Conservation (phyloP, 2,113 vertebrate species). For the Mormyrus lacerda region DNA sequence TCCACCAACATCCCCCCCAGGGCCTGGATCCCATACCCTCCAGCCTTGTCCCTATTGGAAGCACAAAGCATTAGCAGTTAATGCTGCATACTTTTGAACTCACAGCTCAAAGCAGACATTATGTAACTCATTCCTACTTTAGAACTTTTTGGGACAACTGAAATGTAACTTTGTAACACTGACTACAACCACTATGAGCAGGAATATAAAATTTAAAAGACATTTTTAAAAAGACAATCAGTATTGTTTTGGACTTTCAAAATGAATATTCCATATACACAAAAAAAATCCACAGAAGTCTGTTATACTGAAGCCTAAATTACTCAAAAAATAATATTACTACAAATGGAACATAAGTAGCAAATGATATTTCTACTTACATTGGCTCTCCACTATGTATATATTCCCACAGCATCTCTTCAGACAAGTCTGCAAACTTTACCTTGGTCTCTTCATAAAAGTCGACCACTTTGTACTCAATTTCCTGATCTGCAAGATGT, state of each 20-base stretch:
- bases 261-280: not conserved
- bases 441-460: constrained; percentile 93
- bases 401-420: constrained; percentile 88
- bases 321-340: constrained; percentile 12
- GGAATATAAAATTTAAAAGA: not conserved
- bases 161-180: not conserved
- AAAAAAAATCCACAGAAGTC: constrained; percentile 32
- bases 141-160: not conserved
- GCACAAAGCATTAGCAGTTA: not conserved
- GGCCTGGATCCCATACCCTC: constrained; percentile 93
- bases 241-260: not conserved
- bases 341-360: not conserved
- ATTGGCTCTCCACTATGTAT: constrained; percentile 91
- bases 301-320: constrained; percentile 45
- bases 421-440: constrained; percentile 86
- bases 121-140: not conserved
- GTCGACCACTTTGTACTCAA: constrained; percentile 61
- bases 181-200: not conserved
- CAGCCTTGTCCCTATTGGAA: constrained; percentile 84
- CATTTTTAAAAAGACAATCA: not conserved
- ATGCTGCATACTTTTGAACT: not conserved
- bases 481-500: constrained; percentile 44
- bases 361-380: constrained; percentile 59
- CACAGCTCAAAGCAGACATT: not conserved
- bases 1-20: constrained; percentile 93